Base-by-base conservation (phyloP, 2,797 vertebrate species). In the Odontamblyopus lacepedii region DNA sequence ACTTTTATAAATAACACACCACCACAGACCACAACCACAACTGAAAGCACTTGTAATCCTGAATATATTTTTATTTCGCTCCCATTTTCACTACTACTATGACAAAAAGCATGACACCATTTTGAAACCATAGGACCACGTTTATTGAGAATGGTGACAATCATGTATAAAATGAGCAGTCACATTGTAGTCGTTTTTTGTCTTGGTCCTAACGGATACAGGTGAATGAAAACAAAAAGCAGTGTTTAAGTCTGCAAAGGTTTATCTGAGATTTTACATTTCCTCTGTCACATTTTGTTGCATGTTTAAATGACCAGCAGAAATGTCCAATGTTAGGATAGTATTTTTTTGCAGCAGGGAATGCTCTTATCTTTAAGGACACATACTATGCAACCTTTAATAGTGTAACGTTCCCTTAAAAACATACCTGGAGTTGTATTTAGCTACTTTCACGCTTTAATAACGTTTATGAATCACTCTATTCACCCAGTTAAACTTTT, bases 101-200 rank as follows among this genome's bases (percentile, higher is more conserved):
- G 1, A 23, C 16, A 48, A 50, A 50, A 65, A 51, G 15, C 26
- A 13, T 29, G 18, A 67, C 26, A 30, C 1, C 0, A 18, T 18
- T 77, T 76, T 85, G 78, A 84, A 87, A 84, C 67, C 82, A 88
- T 85, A 86, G 26, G 57, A 80, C 70, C 79, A 76, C 69, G 70
- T 69, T 90, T 89, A 87, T 91, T 82, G 70, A 74, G 73, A 83
- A 72, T 56, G 7, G 67, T 83, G 76, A 86, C 80, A 83, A 85
- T 85, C 71, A 86, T 83, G 86, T 80, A 38, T 80, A 78, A 68
- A 69, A 30, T 12, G 13, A 50, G 61, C 19, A 26, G 71, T 83
- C 63, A 71, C 56, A 60, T 76, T 75, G 73, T 70, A 70, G 15
- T 57, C 48, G 67, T 50, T 55, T 51, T 55, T 63, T 83, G 62